Evolutionary conservation across 2,113 vertebrate species (phyloP).

Genomic region (Ictalurus punctatus): DNA sequence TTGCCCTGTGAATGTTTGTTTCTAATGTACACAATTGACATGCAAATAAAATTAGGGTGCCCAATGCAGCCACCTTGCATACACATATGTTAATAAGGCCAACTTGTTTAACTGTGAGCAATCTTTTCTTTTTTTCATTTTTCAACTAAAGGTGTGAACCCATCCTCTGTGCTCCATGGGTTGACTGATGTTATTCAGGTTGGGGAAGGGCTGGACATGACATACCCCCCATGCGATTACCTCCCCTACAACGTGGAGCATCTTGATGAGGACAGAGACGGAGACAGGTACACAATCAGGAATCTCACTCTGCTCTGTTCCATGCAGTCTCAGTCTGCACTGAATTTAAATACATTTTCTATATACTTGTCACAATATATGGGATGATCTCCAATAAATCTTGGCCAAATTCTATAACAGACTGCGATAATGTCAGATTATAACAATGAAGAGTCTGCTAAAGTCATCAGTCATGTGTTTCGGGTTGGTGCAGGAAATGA

Average conservation of each 20-base stretch:
- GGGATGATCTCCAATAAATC: background rate
- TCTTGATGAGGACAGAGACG: slow-evolving; percentile 88
- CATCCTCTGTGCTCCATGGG: slow-evolving; percentile 69
- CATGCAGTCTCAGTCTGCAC: background rate
- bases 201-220: slow-evolving; percentile 75
- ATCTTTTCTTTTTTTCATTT: background rate
- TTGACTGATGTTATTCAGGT: slow-evolving; percentile 75
- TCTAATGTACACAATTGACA: background rate
- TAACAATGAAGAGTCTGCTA: background rate
- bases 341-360: background rate
- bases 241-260: slow-evolving; percentile 80
- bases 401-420: background rate
- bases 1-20: background rate
- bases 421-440: background rate
- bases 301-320: background rate
- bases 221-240: slow-evolving; percentile 81
- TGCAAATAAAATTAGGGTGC: background rate
- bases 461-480: background rate
- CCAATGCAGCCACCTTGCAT: background rate
- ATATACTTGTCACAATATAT: background rate
- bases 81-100: background rate
- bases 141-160: slow-evolving; percentile 38
- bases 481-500: background rate
- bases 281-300: slow-evolving; percentile 74
- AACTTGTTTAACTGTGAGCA: background rate